A percentile compares a stretch with the other conserved stretches of the same genome.
These are phyloP conservation scores for Asobara japonica DNA, from an alignment of 1,140 invertebrate species.

Conservation along the genomic window DNA sequence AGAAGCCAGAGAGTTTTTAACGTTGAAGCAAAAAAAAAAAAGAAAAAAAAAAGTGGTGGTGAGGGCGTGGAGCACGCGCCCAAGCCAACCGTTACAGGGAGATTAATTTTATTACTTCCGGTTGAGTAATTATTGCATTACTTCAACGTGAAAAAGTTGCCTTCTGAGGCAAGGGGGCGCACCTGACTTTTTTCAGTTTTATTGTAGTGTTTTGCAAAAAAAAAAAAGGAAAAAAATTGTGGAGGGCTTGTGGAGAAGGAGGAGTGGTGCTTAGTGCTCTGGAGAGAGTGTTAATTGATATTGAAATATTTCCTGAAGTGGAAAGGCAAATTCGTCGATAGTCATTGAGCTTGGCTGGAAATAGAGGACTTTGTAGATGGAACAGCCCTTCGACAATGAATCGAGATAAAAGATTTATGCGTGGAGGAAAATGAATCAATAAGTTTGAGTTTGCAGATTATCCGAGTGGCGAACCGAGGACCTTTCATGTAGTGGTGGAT, in stretches of 20 bases:
- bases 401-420: too few species aligned
- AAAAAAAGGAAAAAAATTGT: neutral
- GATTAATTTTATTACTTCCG: conserved; percentile 65
- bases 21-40: too few species aligned
- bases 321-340: neutral
- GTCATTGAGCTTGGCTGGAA: neutral
- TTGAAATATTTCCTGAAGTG: neutral
- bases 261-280: neutral
- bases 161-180: conserved; percentile 6
- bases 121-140: conserved; percentile 60
- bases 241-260: neutral
- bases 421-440: too few species aligned
- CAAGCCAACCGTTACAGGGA: conserved; percentile 34
- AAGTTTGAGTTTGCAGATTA: too few species aligned
- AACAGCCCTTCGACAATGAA: too few species aligned
- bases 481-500: too few species aligned
- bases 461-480: too few species aligned
- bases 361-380: neutral
- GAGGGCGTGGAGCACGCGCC: conserved; percentile 9
- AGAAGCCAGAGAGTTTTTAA: conserved; percentile 21
- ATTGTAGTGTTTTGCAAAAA: too few species aligned
- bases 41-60: conserved; percentile 9
- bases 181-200: neutral
- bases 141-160: conserved; percentile 48
- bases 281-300: neutral